Evolutionary conservation across 2,113 vertebrate species (phyloP), one percentile per base, ranked within the genome.

Genomic region (Struthio camelus): DNA sequence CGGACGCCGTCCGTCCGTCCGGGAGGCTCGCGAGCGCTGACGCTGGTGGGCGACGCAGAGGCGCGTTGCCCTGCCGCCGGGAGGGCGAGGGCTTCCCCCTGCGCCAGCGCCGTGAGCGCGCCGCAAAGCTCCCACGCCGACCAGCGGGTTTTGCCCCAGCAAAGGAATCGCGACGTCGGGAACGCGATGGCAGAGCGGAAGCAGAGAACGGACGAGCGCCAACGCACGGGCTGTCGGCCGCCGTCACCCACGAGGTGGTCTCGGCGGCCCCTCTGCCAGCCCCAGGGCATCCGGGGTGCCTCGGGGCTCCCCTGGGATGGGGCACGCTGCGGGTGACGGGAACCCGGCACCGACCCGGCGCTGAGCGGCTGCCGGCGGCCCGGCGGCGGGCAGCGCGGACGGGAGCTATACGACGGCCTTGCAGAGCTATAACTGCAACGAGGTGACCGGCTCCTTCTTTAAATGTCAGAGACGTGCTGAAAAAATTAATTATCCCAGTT

Each of bases 61-160:
- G 9, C 28, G 28, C 28, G 7, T 56, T 30, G 30, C 54, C 54
- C 54, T 14, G 56, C 30, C 56, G 11, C 17, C 30, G 18, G 56
- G 30, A 34, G 19, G 46, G 30, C 56, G 56, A 32, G 30, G 16
- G 56, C 56, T 58, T 18, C n/a, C 56, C 56, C 30, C 56, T 16
- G 56, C 56, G 4, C 56, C 30, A 9, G 54, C 14, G 28, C 34
- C 53, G 11, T 0, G 24, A 61, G 32, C 0, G 0, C 6, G 0
- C 1, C 5, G 27, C 1, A 3, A 51, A 20, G 24, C 48, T 36
- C 0, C 7, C 44, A 32, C 30, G 22, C 50, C 72, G 15, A 1
- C 0, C 17, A 83, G 62, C 40, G 14, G 36, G 46, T 80, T 80
- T 44, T 70, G 50, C 27, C 40, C 40, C 46, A n/a, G 32, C 1